Conservation (phyloP, 2,888 invertebrate genomes). For the Drosophila stalkeri region DNA sequence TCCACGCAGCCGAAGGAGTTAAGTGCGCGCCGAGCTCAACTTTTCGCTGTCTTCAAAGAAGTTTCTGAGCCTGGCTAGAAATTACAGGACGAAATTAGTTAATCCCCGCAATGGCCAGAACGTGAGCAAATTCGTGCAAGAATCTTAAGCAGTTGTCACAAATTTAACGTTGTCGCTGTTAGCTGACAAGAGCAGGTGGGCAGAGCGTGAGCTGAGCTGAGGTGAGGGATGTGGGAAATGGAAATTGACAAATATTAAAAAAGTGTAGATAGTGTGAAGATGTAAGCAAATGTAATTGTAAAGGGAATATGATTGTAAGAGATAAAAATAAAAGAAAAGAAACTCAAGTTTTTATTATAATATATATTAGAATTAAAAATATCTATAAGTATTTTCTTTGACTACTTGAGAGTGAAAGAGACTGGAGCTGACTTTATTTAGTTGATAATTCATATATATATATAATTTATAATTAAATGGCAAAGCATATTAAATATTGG, state of each 20-base stretch:
- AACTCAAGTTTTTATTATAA: background rate
- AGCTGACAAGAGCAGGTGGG: slow-evolving; percentile 2
- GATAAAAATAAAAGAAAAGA: background rate
- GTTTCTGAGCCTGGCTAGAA: slow-evolving; percentile 24
- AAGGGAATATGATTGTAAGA: background rate
- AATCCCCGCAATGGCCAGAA: slow-evolving; percentile 53
- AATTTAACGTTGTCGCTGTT: background rate
- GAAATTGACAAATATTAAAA: background rate
- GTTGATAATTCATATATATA: too few relatives aligned
- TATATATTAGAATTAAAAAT: background rate
- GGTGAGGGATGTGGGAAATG: background rate
- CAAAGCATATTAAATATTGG: background rate
- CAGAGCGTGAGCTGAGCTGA: background rate
- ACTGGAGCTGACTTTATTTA: too few relatives aligned
- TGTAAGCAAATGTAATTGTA: background rate
- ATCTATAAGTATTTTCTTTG: background rate
- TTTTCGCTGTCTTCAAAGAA: slow-evolving; percentile 24
- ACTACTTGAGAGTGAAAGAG: too few relatives aligned
- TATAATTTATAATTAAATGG: background rate
- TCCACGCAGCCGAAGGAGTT: slow-evolving; percentile 53
- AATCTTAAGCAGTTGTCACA: slow-evolving; percentile 12
- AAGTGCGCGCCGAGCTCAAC: slow-evolving; percentile 50
- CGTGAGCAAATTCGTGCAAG: slow-evolving; percentile 54
- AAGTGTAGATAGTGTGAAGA: background rate
- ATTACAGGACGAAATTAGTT: slow-evolving; percentile 64